Conservation (phyloP, 92 coral and sea anemone genomes). For the Montipora capitata region DNA sequence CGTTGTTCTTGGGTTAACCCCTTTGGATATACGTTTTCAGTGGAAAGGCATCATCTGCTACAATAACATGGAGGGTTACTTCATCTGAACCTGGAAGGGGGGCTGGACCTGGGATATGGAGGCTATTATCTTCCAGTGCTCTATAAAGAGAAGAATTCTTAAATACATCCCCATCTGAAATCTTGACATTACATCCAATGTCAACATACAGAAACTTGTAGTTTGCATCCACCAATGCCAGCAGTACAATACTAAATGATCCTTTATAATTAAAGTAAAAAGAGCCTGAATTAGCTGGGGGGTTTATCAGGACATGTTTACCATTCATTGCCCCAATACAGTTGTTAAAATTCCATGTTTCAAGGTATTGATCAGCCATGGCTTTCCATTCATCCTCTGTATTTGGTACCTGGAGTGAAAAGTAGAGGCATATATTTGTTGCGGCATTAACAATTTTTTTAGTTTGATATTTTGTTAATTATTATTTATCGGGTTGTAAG, state of each 20-base stretch:
- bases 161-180: conserved; percentile 71
- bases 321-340: conserved; percentile 78
- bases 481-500: no score
- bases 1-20: neutral
- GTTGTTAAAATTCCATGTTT: conserved; percentile 72
- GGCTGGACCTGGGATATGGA: neutral
- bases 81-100: neutral
- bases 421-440: no score
- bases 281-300: conserved; percentile 66
- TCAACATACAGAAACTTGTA: conserved; percentile 72
- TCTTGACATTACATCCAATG: conserved; percentile 71
- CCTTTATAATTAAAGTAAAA: conserved; percentile 62
- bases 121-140: conserved; percentile 30
- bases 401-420: neutral
- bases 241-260: conserved; percentile 65
- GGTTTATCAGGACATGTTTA: conserved; percentile 62
- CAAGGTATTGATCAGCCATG: neutral
- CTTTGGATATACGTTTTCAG: neutral
- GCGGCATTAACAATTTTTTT: no score
- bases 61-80: neutral
- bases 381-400: neutral
- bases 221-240: conserved; percentile 64
- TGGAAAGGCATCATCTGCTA: conserved; percentile 7
- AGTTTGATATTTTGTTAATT: no score
- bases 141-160: conserved; percentile 47